phyloP scores from a whole-genome alignment of 1,140 invertebrate species.

The Eubasilissa regina region DNA sequence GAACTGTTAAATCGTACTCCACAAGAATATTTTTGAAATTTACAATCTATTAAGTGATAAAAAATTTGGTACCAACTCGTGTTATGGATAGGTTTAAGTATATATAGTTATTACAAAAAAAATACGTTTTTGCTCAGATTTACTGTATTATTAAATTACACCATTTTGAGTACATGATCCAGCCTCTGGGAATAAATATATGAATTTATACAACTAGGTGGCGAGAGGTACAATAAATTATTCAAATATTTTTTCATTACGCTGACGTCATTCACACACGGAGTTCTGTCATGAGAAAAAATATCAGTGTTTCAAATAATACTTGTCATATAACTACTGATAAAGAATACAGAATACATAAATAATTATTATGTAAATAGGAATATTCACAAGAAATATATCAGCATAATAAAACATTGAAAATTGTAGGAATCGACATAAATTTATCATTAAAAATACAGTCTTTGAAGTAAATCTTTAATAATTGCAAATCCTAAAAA shows the following conservation, averaged over 20 bases:
- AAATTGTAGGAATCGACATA: no score
- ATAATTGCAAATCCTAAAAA: no score
- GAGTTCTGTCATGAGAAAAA: slow-evolving; percentile 11
- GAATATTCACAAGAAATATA: no score
- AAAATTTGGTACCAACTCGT: no score
- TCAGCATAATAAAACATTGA: no score
- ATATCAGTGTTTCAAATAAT: slow-evolving; percentile 24
- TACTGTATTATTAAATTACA: neutral
- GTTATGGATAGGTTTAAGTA: no score
- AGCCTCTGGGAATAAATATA: neutral
- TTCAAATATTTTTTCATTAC: slow-evolving; percentile 36
- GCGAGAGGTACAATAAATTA: slow-evolving; percentile 18
- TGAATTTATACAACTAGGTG: neutral
- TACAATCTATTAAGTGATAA: no score
- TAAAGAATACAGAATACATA: neutral
- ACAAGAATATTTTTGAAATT: no score
- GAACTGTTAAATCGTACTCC: no score
- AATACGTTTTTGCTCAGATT: neutral
- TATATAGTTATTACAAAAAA: neutral
- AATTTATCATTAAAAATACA: no score
- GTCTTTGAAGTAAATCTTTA: no score
- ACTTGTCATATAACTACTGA: slow-evolving; percentile 15
- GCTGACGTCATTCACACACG: slow-evolving; percentile 23
- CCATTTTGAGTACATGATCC: neutral
- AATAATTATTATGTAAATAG: no score